A percentile compares a stretch with the other conserved stretches of the same genome.
These are phyloP conservation scores for Emys orbicularis DNA, from an alignment of 2,797 vertebrate genomes.

Conservation along the genomic window DNA sequence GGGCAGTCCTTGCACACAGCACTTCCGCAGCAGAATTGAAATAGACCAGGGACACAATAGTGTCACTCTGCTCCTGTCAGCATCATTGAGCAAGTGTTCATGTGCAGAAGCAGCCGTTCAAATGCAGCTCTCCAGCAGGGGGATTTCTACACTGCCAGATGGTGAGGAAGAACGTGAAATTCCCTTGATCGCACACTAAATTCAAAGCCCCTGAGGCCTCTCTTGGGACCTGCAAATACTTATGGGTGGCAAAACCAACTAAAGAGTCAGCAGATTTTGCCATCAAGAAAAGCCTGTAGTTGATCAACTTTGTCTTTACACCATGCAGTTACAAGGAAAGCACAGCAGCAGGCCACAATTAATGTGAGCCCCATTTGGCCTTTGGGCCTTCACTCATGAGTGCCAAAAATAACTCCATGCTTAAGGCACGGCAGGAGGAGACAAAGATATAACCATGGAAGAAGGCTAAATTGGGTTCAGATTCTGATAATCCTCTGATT, in stretches of 20 bases:
- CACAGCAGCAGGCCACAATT: rapidly evolving
- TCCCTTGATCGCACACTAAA: background rate
- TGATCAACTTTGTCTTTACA: rapidly evolving
- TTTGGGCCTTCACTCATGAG: rapidly evolving
- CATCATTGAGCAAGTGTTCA: background rate
- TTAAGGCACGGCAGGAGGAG: rapidly evolving
- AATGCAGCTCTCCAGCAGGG: background rate
- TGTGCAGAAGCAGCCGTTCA: background rate
- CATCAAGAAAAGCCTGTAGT: background rate
- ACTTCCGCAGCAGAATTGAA: background rate
- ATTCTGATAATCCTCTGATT: background rate
- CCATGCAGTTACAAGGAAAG: background rate
- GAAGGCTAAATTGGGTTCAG: background rate
- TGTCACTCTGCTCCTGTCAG: background rate
- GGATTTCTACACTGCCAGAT: background rate
- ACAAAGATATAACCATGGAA: background rate
- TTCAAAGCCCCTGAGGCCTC: rapidly evolving
- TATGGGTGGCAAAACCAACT: background rate
- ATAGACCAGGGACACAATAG: background rate
- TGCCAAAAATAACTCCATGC: rapidly evolving
- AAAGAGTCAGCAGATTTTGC: background rate
- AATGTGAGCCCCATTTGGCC: rapidly evolving
- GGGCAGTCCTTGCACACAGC: background rate
- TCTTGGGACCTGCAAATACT: background rate
- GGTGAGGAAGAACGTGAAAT: background rate